These are phyloP conservation scores for Papilio elwesi DNA, from an alignment of 2,888 invertebrate genomes.

Conservation along the genomic window DNA sequence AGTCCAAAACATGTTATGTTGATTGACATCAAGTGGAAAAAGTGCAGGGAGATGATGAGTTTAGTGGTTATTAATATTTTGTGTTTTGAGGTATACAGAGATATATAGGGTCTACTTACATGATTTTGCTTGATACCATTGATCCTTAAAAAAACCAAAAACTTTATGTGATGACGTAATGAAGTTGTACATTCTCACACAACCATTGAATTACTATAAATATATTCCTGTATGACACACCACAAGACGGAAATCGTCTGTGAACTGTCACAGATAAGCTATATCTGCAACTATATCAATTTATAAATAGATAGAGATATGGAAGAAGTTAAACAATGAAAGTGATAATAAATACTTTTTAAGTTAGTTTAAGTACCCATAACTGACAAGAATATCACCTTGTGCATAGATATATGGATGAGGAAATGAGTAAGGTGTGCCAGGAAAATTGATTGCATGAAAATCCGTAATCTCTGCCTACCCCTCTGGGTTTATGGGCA, in stretches of 20 bases:
- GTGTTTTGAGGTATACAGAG: too few species aligned
- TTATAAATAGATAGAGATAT: background rate
- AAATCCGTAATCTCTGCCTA: too few species aligned
- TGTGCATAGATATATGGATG: too few species aligned
- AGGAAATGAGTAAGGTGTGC: too few species aligned
- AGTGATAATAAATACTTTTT: background rate
- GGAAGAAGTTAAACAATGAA: background rate
- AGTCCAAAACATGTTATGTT: too few species aligned
- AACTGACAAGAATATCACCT: too few species aligned
- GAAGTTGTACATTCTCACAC: constrained; percentile 62
- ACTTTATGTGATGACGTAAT: constrained; percentile 55
- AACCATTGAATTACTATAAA: constrained; percentile 2
- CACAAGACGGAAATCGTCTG: constrained; percentile 11
- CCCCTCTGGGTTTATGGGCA: too few species aligned
- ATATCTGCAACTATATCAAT: constrained; percentile 8
- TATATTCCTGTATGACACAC: background rate
- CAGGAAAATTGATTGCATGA: too few species aligned
- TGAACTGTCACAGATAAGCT: constrained; percentile 15
- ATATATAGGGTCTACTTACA: constrained; percentile 61
- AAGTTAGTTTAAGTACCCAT: too few species aligned
- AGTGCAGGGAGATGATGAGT: too few species aligned
- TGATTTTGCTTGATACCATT: constrained; percentile 71
- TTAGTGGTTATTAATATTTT: too few species aligned
- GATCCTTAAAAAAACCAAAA: constrained; percentile 59
- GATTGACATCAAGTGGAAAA: too few species aligned